These are phyloP conservation scores for Saturnia pavonia DNA, from an alignment of 2,888 invertebrate genomes.

Conservation along the genomic window DNA sequence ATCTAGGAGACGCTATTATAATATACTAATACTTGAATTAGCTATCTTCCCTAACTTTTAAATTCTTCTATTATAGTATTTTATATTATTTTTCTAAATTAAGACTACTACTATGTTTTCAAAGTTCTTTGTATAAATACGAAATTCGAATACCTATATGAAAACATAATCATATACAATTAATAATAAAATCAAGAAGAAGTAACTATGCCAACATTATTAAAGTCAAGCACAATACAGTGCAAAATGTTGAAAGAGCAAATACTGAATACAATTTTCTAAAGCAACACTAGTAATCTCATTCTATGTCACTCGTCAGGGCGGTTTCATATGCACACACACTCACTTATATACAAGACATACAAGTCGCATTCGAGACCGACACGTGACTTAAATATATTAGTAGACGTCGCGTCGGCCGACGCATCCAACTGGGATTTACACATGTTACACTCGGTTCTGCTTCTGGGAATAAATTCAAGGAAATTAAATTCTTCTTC, in stretches of 20 bases:
- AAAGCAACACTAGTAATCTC: neutral
- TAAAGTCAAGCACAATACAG: neutral
- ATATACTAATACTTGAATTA: no score
- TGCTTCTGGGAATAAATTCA: neutral
- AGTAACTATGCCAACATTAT: neutral
- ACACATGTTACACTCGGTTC: neutral
- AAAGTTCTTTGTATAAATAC: no score
- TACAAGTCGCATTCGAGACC: conserved; percentile 1
- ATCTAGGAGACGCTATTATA: no score
- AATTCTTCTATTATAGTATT: no score
- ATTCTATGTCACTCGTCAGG: neutral
- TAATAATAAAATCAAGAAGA: no score
- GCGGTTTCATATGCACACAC: neutral
- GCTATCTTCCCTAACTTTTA: no score
- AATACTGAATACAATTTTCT: neutral
- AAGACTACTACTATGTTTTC: no score
- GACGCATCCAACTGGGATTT: conserved; percentile 4
- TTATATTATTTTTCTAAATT: no score
- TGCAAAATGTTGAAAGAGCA: neutral
- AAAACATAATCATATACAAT: no score
- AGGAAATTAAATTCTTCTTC: neutral
- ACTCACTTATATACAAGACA: neutral
- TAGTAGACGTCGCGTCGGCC: neutral
- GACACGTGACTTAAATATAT: conserved; percentile 7
- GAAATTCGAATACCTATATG: no score